Conservation (phyloP, 1,140 invertebrate genomes). For the Tetragnatha versicolor region DNA sequence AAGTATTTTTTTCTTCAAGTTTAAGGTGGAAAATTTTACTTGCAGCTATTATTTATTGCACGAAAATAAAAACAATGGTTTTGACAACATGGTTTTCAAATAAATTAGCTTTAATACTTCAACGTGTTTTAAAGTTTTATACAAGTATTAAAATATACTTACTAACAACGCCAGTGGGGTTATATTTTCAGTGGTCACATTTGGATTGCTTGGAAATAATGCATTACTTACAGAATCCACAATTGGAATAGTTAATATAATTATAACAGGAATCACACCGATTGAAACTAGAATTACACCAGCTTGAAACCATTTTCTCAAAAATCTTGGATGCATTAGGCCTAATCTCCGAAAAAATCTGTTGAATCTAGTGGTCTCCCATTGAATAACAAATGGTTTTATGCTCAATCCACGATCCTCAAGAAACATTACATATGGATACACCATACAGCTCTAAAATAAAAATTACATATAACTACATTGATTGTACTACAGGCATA, state of each 20-base stretch:
- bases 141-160: not conserved
- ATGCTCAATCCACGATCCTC: not conserved
- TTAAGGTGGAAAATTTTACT: not conserved
- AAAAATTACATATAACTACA: no score
- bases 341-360: not conserved
- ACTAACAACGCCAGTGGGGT: not conserved
- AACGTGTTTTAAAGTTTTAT: no score
- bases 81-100: no score
- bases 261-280: not conserved
- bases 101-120: no score
- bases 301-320: constrained; percentile 25
- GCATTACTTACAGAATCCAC: no score
- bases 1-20: not conserved
- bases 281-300: not conserved
- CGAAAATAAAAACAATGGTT: not conserved
- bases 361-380: not conserved
- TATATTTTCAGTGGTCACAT: not conserved
- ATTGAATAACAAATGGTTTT: not conserved
- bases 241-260: not conserved
- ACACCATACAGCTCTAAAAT: constrained; percentile 1
- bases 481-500: no score
- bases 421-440: constrained; percentile 8
- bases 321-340: not conserved
- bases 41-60: not conserved
- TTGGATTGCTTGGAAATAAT: no score